phyloP scores from a whole-genome alignment of 2,113 vertebrate genomes.

The Toxostoma redivivum region DNA sequence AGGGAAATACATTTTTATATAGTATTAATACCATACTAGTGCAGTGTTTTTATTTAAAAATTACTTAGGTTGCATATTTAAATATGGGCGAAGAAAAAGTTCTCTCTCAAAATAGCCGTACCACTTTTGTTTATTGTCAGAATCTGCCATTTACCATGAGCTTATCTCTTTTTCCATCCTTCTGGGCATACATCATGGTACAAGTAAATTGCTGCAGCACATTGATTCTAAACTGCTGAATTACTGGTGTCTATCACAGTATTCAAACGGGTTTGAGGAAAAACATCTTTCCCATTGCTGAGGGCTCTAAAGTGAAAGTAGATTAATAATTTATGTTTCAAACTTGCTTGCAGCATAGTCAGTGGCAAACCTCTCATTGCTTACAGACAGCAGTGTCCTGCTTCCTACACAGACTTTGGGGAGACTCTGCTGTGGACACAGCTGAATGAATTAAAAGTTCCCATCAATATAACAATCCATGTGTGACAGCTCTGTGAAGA shows the following conservation, averaged over 20 bases:
- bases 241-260: constrained; percentile 11
- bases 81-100: neutral
- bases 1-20: neutral
- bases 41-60: neutral
- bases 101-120: constrained; percentile 29
- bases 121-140: constrained; percentile 21
- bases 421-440: neutral
- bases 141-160: constrained; percentile 8
- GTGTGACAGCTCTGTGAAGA: constrained; percentile 50
- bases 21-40: neutral
- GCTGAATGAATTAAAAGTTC: constrained; percentile 1
- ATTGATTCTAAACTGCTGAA: constrained; percentile 58
- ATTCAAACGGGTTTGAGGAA: constrained; percentile 6
- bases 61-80: neutral
- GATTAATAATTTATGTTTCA: constrained; percentile 42
- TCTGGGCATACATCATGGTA: constrained; percentile 35
- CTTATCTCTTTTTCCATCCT: constrained; percentile 64
- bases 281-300: constrained; percentile 1
- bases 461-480: constrained; percentile 54
- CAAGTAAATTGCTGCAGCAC: constrained; percentile 43
- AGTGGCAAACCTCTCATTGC: neutral
- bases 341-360: neutral
- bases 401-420: neutral
- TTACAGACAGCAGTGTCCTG: neutral
- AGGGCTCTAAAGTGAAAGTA: neutral